phyloP scores from a whole-genome alignment of 2,113 vertebrate species.

The Merops nubicus region DNA sequence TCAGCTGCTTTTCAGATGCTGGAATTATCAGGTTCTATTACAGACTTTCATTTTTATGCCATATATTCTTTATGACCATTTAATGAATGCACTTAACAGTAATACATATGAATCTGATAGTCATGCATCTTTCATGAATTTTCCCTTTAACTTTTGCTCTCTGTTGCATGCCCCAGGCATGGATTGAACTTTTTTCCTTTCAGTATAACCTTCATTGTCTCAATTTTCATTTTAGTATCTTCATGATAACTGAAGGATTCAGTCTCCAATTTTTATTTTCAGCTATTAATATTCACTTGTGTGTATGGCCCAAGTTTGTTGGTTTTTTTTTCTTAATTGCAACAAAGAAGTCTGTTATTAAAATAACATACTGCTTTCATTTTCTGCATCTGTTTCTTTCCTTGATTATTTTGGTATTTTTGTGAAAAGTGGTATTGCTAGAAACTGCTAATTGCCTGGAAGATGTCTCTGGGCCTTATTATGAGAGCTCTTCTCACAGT shows the following conservation, averaged over 20 bases:
- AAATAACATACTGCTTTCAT: not conserved
- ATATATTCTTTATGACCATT: conserved; percentile 45
- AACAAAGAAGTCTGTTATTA: not conserved
- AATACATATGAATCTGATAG: conserved; percentile 27
- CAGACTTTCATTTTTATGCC: not conserved
- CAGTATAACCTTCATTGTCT: not conserved
- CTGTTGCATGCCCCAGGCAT: not conserved
- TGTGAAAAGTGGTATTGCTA: not conserved
- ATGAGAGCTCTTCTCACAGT: not conserved
- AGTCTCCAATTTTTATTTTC: not conserved
- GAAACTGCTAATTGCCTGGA: not conserved
- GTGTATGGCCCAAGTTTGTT: not conserved
- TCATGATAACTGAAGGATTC: not conserved
- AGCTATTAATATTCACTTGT: not conserved
- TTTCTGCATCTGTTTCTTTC: not conserved
- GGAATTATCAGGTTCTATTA: conserved; percentile 5
- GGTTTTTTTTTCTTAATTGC: not conserved
- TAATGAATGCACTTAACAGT: conserved; percentile 36
- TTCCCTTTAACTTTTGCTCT: conserved; percentile 18
- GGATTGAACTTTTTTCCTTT: conserved; percentile 18
- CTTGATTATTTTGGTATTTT: not conserved
- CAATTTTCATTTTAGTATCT: not conserved
- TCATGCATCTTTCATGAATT: conserved; percentile 34
- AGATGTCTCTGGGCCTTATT: not conserved
- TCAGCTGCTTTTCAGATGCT: conserved; percentile 2